Base-by-base conservation (phyloP, 2,888 invertebrate genomes). In the Leucophenga montana region DNA sequence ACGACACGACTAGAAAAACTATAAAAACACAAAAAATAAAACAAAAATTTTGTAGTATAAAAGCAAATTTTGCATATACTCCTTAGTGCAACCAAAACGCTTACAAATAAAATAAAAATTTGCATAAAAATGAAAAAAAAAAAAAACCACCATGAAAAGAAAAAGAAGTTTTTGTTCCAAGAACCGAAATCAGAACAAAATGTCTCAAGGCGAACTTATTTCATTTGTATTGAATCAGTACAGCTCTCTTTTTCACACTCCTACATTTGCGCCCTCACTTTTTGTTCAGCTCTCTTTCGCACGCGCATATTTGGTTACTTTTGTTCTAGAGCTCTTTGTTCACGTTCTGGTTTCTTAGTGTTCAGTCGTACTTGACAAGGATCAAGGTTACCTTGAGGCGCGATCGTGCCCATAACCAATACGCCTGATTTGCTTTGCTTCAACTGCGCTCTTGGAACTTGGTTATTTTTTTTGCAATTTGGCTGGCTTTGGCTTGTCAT, bases 301-400 rank as follows among this genome's bases (percentile, higher is more conserved):
- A 68, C 78, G 84, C 84, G 83, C 83, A 83, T 84, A 84, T 83
- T 82, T 82, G 84, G 83, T 82, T 83, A 81, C 82, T 77, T 65
- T 78, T 78, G 72, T 79, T 79, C 22, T 57, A 22, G 22, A n/a
- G 5, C n/a, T 57, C 27, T 57, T 57, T 57, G n/a, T 22, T 57
- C 22, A 27, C 27, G n/a, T 57, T 31, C 20, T 4, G 2, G 27
- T 27, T 31, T 61, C 11, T 61, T 61, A 33, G n/a, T 59, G n/a
- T 62, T 62, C 67, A 73, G 74, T 74, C 78, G 84, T 78, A 82
- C 85, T 85, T 85, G 84, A 85, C 85, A 85, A 85, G 85, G 85
- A 85, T 85, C 85, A 85, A 85, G 85, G 85, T 85, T 85, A 83
- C 71, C 66, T 68, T 74, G 69, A 62, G 50, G 71, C 64, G 71